phyloP scores from a whole-genome alignment of 2,888 invertebrate genomes.

The Strigamia transsilvanica region DNA sequence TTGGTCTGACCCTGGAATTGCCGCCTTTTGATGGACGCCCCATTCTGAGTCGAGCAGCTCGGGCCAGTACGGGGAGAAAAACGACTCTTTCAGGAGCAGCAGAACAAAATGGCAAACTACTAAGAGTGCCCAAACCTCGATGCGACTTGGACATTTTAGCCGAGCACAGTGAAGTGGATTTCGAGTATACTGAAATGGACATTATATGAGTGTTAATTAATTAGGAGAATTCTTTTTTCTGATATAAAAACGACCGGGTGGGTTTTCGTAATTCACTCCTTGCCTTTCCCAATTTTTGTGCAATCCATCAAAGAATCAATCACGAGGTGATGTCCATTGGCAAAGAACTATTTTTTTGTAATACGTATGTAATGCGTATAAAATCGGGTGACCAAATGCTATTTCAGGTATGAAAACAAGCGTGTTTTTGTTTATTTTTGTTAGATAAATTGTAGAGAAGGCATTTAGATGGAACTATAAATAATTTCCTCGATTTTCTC shows the following conservation, averaged over 20 bases:
- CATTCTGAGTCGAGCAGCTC: slow-evolving; percentile 8
- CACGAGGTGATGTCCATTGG: not conserved
- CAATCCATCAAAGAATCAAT: slow-evolving; percentile 1
- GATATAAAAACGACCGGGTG: not conserved
- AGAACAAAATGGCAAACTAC: slow-evolving; percentile 51
- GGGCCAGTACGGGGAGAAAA: not conserved
- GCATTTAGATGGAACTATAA: too few species aligned
- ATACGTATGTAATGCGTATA: not conserved
- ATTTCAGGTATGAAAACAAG: not conserved
- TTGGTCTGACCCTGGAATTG: slow-evolving; percentile 21
- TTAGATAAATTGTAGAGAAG: too few species aligned
- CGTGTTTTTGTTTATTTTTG: too few species aligned
- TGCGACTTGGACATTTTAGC: slow-evolving; percentile 48
- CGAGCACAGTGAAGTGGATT: slow-evolving; percentile 50
- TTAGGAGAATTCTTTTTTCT: slow-evolving; percentile 21
- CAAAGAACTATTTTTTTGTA: not conserved
- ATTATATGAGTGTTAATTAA: slow-evolving; percentile 28
- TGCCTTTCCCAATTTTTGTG: slow-evolving; percentile 27
- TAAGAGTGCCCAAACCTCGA: slow-evolving; percentile 25
- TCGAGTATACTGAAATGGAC: slow-evolving; percentile 49
- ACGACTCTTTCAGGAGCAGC: not conserved
- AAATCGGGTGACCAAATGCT: slow-evolving; percentile 5
- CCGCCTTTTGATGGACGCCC: slow-evolving; percentile 29
- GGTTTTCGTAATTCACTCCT: not conserved
- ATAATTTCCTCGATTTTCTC: too few species aligned